Evolutionary conservation across 2,113 vertebrate species (phyloP).

Genomic region (Trichomycterus rosablanca): DNA sequence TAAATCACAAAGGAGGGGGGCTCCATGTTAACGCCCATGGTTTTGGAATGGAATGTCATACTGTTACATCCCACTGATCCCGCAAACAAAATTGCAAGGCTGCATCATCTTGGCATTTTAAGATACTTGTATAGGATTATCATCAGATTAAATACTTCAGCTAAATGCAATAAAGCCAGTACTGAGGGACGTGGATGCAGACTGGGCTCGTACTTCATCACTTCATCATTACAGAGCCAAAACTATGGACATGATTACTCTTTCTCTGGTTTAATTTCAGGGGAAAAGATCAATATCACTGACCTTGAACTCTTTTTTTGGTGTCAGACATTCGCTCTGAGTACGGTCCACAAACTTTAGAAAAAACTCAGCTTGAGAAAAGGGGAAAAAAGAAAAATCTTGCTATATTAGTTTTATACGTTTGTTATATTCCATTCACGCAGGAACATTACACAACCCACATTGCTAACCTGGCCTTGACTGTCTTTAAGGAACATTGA

Average conservation of each 20-base stretch:
- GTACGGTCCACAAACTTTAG: background rate
- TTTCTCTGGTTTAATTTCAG: slow-evolving; percentile 12
- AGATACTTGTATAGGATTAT: background rate
- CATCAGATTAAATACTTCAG: slow-evolving; percentile 5
- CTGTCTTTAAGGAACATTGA: background rate
- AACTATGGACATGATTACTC: slow-evolving; percentile 19
- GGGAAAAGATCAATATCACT: slow-evolving; percentile 18
- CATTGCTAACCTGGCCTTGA: slow-evolving; percentile 34
- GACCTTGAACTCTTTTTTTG: slow-evolving; percentile 28
- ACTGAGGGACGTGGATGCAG: slow-evolving; percentile 6
- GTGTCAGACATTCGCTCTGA: background rate
- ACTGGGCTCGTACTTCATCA: slow-evolving; percentile 40
- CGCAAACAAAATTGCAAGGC: no score
- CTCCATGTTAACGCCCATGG: no score
- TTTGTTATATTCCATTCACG: background rate
- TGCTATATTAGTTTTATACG: background rate
- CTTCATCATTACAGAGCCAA: slow-evolving; percentile 48
- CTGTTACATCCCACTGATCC: no score
- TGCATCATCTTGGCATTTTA: no score
- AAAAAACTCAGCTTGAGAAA: slow-evolving; percentile 11
- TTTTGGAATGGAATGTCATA: no score
- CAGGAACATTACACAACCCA: slow-evolving; percentile 18
- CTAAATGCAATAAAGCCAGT: background rate
- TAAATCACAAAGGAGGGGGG: no score
- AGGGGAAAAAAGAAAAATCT: background rate